These are phyloP conservation scores for Cyphomyrmex costatus DNA, from an alignment of 1,140 invertebrate genomes.

Conservation along the genomic window DNA sequence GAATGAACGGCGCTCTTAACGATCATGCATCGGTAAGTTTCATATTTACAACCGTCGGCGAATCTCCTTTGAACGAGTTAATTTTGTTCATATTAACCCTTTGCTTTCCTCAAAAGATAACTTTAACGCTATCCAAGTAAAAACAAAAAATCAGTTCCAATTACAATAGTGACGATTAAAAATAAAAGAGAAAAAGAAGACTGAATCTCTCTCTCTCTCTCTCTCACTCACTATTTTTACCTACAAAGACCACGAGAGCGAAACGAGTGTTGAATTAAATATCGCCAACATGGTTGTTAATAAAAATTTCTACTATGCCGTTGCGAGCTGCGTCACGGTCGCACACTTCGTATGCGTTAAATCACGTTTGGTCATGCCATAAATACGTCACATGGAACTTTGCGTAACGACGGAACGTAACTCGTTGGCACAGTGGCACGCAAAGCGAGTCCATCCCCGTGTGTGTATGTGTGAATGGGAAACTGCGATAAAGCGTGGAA, in stretches of 20 bases:
- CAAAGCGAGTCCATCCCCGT: slow-evolving; percentile 35
- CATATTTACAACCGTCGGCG: slow-evolving; percentile 52
- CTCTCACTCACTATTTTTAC: slow-evolving; percentile 2
- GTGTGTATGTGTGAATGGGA: slow-evolving; percentile 24
- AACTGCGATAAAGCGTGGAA: slow-evolving; percentile 21
- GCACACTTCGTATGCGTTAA: slow-evolving; percentile 42
- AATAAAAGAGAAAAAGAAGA: neutral
- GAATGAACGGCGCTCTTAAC: slow-evolving; percentile 55
- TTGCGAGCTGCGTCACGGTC: slow-evolving; percentile 23
- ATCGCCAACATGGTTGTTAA: slow-evolving; percentile 29
- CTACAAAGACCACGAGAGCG: neutral
- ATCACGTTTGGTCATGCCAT: slow-evolving; percentile 42
- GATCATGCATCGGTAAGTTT: slow-evolving; percentile 50
- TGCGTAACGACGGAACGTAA: slow-evolving; percentile 44
- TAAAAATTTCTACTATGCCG: slow-evolving; percentile 45
- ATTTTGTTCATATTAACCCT: slow-evolving; percentile 31
- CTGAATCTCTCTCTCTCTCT: too few species aligned
- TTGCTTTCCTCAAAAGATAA: neutral
- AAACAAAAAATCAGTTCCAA: neutral
- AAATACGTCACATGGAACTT: slow-evolving; percentile 51
- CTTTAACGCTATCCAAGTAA: neutral
- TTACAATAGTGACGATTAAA: slow-evolving; percentile 24
- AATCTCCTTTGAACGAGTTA: slow-evolving; percentile 23
- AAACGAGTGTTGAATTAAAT: slow-evolving; percentile 44
- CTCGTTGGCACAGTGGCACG: slow-evolving; percentile 8